Evolutionary conservation across 2,888 invertebrate genomes (phyloP).

Genomic region (Phalangium opilio): DNA sequence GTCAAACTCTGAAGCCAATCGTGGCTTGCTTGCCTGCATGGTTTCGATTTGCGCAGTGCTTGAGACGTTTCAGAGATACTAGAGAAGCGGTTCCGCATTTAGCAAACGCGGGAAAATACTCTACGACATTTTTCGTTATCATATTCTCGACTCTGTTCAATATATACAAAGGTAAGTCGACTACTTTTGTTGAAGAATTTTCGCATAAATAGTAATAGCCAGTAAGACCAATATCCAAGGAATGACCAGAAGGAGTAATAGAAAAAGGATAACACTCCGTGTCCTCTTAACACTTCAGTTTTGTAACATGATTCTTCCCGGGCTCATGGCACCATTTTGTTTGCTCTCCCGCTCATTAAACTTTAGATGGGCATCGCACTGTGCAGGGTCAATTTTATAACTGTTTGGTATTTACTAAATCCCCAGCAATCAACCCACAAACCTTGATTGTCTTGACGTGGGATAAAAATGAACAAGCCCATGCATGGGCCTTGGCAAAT

Average conservation of each 20-base stretch:
- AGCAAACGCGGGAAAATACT: slow-evolving; percentile 95
- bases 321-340: too few relatives aligned
- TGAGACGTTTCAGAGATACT: slow-evolving; percentile 86
- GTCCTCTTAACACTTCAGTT: too few relatives aligned
- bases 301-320: too few relatives aligned
- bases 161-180: slow-evolving; percentile 43
- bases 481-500: neutral
- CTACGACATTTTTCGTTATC: slow-evolving; percentile 89
- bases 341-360: too few relatives aligned
- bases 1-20: slow-evolving; percentile 52
- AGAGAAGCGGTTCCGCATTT: slow-evolving; percentile 87
- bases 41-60: slow-evolving; percentile 93
- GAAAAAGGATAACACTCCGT: too few relatives aligned
- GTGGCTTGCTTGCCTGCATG: slow-evolving; percentile 89
- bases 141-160: slow-evolving; percentile 58
- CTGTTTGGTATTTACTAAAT: neutral
- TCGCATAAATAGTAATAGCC: neutral
- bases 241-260: neutral
- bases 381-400: neutral
- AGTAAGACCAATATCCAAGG: neutral
- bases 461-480: too few relatives aligned
- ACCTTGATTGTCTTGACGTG: too few relatives aligned
- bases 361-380: too few relatives aligned
- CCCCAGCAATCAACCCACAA: too few relatives aligned
- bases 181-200: neutral